These are phyloP conservation scores for Hermatobates lingyangjiaoensis DNA, from an alignment of 1,140 invertebrate genomes.

Conservation along the genomic window DNA sequence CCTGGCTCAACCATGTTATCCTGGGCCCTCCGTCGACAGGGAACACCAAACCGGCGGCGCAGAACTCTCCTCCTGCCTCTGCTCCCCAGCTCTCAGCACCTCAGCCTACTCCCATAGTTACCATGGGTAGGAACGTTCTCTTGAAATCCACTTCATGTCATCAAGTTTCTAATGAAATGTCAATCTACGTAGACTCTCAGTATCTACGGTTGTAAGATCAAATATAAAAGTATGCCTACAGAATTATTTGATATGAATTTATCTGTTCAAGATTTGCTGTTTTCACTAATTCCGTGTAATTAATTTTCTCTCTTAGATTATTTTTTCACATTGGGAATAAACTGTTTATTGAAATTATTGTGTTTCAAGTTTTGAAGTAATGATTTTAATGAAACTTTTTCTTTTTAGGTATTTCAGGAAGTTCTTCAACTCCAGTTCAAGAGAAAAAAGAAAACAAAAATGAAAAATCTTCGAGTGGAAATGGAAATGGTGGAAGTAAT, in stretches of 20 bases:
- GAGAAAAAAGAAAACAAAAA: no score
- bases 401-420: constrained; percentile 2
- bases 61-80: constrained; percentile 6
- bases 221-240: no score
- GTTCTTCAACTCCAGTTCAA: constrained; percentile 3
- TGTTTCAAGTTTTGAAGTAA: background rate
- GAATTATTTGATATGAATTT: no score
- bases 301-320: no score
- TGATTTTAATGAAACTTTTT: background rate
- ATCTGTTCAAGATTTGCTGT: no score
- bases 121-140: constrained; percentile 4
- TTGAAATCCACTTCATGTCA: background rate
- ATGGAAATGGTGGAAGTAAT: background rate
- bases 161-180: no score
- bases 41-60: constrained; percentile 23
- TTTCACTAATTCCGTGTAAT: no score
- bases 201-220: no score
- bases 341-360: no score
- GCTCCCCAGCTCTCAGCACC: no score
- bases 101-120: constrained; percentile 9
- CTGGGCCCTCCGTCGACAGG: constrained; percentile 30
- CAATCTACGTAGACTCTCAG: no score
- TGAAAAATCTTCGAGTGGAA: background rate
- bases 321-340: no score
- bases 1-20: constrained; percentile 47